Evolutionary conservation across 2,797 vertebrate genomes (phyloP), one percentile per base, ranked within the genome.

Genomic region (Enteromius anoplus): DNA sequence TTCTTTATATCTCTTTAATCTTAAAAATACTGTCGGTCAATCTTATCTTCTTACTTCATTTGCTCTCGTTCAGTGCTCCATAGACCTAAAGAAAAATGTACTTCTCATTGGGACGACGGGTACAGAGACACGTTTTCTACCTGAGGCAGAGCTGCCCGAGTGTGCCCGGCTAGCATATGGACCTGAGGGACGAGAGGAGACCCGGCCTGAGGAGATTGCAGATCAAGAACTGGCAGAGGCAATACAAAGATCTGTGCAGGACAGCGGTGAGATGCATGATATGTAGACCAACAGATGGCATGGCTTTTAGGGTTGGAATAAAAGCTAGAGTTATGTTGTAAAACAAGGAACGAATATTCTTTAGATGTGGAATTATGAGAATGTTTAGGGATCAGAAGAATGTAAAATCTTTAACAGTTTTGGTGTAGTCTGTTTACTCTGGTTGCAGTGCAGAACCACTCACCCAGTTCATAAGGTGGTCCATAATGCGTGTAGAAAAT

Each of bases 141-240:
- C 97, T 0, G 98, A 99, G 89, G 96, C 96, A 0, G 98, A 99
- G 91, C 93, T 99, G 17, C 98, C 98, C 0, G 98, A 99, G 83
- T 99, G 98, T 7, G 98, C 98, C 14, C 94, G 97, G 0, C 90
- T 99, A 90, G 97, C 97, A 0, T 99, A 99, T 0, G 98, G 98
- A 2, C 82, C 97, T 0, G 95, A 96, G 82, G 96, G 95, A 0
- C 94, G 96, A 19, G 97, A 98, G 29, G 97, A 99, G 0, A n/a
- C 94, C 60, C 93, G 90, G 69, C 96, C 97, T 0, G 97, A 98
- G 58, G 98, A 99, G 89, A 94, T 98, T 0, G 97, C 96, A 0
- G 98, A 99, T 93, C 95, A 93, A 78, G 98, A 99, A 84, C 93
- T 99, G 76, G 98, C 98, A 42, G 98, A 99, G 91, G 98, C 97